Base-by-base conservation (phyloP, 2,113 vertebrate species). In the Plectropomus leopardus region DNA sequence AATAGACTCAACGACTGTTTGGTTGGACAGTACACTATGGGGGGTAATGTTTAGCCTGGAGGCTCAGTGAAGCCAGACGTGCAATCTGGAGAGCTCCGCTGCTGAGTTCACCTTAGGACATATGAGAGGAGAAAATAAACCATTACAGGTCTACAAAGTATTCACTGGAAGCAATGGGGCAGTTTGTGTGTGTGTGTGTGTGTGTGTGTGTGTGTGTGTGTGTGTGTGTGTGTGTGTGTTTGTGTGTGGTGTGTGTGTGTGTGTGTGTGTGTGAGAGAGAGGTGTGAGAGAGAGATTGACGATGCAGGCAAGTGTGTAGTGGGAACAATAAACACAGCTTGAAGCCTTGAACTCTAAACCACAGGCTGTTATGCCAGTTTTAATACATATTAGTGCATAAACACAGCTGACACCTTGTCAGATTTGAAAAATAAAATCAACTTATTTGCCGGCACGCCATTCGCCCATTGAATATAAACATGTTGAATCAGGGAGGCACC, bases 91-190 rank as follows among this genome's bases (percentile, higher is more conserved):
- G 64, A 67, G 64, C 65, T 74, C 1, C 2, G 76, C 59, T 36
- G 55, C 67, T 69, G 72, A 87, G 88, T 88, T 93, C 86, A 89
- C 36, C 66, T 59, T 47, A 54, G 91, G 87, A 89, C 88, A 77
- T 51, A 42, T 55, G 26, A 68, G 66, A 48, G 78, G 50, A 68
- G 74, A 89, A 92, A 92, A 89, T 76, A 92, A 91, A 89, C 78
- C 44, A 82, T 85, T 92, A 86, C 61, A 73, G 69, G 63, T 72
- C 61, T 61, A 82, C 64, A 68, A 90, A 84, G 63, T 83, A 76
- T 89, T 79, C 72, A 64, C 80, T 81, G 58, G 48, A 68, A 76
- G 72, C 53, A 61, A 57, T 42, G 21, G 78, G 66, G 45, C 70
- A 50, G 61, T 78, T 47, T 69, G 21, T 58, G 57, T 61, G 47